Conservation (phyloP, 2,113 vertebrate genomes). For the Lota lota region DNA sequence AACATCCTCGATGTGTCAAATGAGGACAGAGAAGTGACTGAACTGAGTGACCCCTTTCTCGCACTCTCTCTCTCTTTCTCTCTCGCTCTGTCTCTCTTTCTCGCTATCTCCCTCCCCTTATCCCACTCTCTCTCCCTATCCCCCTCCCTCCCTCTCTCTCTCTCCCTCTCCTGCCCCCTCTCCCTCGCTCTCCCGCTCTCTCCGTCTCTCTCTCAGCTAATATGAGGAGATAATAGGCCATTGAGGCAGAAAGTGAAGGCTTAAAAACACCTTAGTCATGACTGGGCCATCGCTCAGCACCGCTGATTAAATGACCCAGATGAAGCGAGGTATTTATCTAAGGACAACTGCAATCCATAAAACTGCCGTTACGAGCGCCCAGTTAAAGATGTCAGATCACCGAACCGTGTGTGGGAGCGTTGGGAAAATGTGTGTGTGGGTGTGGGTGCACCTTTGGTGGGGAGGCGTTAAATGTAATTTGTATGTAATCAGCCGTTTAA, state of each 20-base stretch:
- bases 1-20: conserved; percentile 31
- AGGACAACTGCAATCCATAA: conserved; percentile 32
- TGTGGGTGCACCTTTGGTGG: background rate
- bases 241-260: conserved; percentile 37
- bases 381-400: conserved; percentile 34
- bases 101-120: no score
- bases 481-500: no score
- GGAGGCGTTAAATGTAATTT: background rate
- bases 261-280: conserved; percentile 54
- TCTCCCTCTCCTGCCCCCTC: background rate
- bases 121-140: no score
- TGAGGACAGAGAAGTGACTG: conserved; percentile 27
- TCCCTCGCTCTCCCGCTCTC: background rate
- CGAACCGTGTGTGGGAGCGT: conserved; percentile 7
- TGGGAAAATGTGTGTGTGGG: background rate
- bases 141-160: no score
- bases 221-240: conserved; percentile 51
- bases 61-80: conserved; percentile 4
- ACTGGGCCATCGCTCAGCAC: conserved; percentile 29
- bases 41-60: conserved; percentile 9
- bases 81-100: background rate
- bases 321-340: conserved; percentile 37
- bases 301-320: conserved; percentile 45
- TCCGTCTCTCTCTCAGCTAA: conserved; percentile 20
- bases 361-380: conserved; percentile 27